phyloP scores from a whole-genome alignment of 2,888 invertebrate species.

The Achlya flavicornis region DNA sequence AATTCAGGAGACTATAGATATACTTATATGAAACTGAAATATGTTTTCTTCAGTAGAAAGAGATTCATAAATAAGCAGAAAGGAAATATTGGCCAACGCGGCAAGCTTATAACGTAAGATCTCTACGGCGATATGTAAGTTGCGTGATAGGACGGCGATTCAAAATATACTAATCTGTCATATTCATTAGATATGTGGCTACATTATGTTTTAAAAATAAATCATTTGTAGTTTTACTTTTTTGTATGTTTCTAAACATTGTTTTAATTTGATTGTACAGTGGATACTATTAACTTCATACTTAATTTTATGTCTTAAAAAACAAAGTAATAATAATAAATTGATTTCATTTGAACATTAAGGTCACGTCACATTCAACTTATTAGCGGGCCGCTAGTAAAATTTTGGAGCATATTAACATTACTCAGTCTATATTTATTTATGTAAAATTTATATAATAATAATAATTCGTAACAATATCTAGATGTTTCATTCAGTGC shows the following conservation, averaged over 20 bases:
- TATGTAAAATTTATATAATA: constrained; percentile 47
- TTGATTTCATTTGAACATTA: constrained; percentile 4
- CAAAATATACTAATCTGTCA: constrained; percentile 45
- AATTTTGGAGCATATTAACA: constrained; percentile 64
- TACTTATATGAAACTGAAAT: not conserved
- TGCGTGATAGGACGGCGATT: constrained; percentile 71
- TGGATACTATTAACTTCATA: not conserved
- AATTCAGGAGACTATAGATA: constrained; percentile 15
- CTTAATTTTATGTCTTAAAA: not conserved
- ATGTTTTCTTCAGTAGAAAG: constrained; percentile 18
- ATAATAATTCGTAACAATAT: constrained; percentile 57
- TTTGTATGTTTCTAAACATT: constrained; percentile 3
- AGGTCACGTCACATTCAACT: constrained; percentile 31
- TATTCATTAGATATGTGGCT: constrained; percentile 45
- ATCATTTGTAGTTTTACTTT: too few relatives aligned
- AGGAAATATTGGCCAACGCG: constrained; percentile 32
- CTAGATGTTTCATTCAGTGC: constrained; percentile 54
- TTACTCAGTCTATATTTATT: constrained; percentile 76
- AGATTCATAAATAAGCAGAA: constrained; percentile 41
- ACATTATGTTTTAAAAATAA: constrained; percentile 40
- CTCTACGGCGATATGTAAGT: constrained; percentile 73
- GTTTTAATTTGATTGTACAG: constrained; percentile 11
- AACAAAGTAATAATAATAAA: constrained; percentile 6
- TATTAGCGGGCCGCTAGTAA: constrained; percentile 40
- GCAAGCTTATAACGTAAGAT: constrained; percentile 28